Conservation (phyloP, 2,888 invertebrate species). For the Hydropsyche betteni region DNA sequence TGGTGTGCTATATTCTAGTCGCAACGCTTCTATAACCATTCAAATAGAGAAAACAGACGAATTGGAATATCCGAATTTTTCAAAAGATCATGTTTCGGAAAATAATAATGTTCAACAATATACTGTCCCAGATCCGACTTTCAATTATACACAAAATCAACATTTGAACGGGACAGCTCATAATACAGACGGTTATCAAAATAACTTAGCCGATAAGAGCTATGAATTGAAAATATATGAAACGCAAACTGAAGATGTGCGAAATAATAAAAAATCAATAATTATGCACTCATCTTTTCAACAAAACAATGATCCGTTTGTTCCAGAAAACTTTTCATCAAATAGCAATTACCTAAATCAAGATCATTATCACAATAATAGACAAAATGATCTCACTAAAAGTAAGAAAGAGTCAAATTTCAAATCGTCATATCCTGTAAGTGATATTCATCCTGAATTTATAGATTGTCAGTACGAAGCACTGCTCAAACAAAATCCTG, state of each 20-base stretch:
- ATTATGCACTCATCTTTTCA: too few relatives aligned
- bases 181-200: slow-evolving; percentile 52
- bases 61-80: slow-evolving; percentile 57
- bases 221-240: slow-evolving; percentile 27
- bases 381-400: too few relatives aligned
- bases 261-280: too few relatives aligned
- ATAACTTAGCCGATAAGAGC: slow-evolving; percentile 49
- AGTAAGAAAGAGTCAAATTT: too few relatives aligned
- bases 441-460: not conserved
- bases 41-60: slow-evolving; percentile 59
- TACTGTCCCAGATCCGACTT: slow-evolving; percentile 30
- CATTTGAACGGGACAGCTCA: too few relatives aligned
- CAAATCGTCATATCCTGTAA: not conserved
- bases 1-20: slow-evolving; percentile 62
- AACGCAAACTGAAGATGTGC: too few relatives aligned
- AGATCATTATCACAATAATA: too few relatives aligned
- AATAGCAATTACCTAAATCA: too few relatives aligned
- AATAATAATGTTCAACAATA: slow-evolving; percentile 52
- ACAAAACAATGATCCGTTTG: too few relatives aligned
- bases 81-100: slow-evolving; percentile 56
- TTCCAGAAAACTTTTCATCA: too few relatives aligned
- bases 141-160: slow-evolving; percentile 21
- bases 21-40: slow-evolving; percentile 61
- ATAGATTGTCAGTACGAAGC: not conserved
- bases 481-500: not conserved